phyloP scores from a whole-genome alignment of 2,113 vertebrate genomes.

The Oryzias javanicus region DNA sequence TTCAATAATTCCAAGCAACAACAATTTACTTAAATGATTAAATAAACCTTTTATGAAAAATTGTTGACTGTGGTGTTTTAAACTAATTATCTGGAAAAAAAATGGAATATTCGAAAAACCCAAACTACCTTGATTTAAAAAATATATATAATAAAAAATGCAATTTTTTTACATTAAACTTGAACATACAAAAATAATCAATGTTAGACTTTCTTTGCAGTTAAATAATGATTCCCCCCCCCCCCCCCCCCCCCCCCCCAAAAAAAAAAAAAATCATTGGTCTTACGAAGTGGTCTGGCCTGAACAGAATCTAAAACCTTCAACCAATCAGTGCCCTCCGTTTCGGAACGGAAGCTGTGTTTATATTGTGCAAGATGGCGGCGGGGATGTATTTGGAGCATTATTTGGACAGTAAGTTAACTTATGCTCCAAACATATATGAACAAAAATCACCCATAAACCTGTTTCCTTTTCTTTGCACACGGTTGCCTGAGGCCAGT shows the following conservation, averaged over 20 bases:
- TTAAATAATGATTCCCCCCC: no score
- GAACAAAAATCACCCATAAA: fast-evolving
- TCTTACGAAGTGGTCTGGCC: neutral
- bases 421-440: neutral
- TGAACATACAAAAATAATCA: no score
- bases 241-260: no score
- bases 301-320: neutral
- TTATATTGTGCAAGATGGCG: slow-evolving; percentile 80
- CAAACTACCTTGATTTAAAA: neutral
- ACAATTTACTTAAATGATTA: slow-evolving; percentile 9
- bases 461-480: fast-evolving
- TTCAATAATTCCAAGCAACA: slow-evolving; percentile 14
- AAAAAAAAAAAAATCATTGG: no score
- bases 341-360: slow-evolving; percentile 67
- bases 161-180: neutral
- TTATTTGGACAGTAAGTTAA: slow-evolving; percentile 80
- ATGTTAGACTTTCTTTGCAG: no score
- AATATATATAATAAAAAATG: neutral
- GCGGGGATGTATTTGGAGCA: slow-evolving; percentile 83
- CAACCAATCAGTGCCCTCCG: slow-evolving; percentile 37
- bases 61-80: slow-evolving; percentile 11
- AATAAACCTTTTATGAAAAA: slow-evolving; percentile 54
- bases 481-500: fast-evolving
- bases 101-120: neutral
- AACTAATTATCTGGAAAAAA: neutral